These are phyloP conservation scores for Pararge aegeria DNA, from an alignment of 1,140 invertebrate species.

Conservation along the genomic window DNA sequence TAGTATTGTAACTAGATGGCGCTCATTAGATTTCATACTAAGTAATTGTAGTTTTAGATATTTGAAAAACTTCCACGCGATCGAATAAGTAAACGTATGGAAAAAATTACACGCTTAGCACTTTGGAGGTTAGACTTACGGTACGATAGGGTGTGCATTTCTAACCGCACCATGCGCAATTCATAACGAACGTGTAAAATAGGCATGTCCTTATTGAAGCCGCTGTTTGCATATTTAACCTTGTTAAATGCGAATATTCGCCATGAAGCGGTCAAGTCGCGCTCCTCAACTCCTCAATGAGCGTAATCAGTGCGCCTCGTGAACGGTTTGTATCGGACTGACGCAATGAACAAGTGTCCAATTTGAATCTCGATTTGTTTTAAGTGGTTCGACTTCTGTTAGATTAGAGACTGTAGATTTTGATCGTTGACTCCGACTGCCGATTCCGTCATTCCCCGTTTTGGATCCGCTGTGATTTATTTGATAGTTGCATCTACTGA, in stretches of 20 bases:
- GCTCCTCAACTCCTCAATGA: slow-evolving; percentile 65
- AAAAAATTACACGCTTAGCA: too few relatives aligned
- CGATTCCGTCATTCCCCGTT: slow-evolving; percentile 11
- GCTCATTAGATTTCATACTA: too few relatives aligned
- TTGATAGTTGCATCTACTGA: neutral
- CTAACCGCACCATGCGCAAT: too few relatives aligned
- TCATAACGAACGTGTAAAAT: neutral
- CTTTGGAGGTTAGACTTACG: too few relatives aligned
- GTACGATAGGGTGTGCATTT: too few relatives aligned
- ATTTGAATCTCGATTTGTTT: slow-evolving; percentile 67
- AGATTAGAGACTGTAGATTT: slow-evolving; percentile 50
- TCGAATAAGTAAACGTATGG: too few relatives aligned
- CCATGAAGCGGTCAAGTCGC: slow-evolving; percentile 53
- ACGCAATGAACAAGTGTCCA: slow-evolving; percentile 71
- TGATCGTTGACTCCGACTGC: slow-evolving; percentile 5
- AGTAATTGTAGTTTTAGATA: too few relatives aligned
- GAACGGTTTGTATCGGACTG: slow-evolving; percentile 55
- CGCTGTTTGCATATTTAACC: slow-evolving; percentile 53
- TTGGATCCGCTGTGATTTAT: neutral
- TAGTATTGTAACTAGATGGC: too few relatives aligned
- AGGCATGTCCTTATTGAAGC: slow-evolving; percentile 17
- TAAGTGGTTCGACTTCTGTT: slow-evolving; percentile 69
- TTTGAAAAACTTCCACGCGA: too few relatives aligned
- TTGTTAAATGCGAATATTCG: slow-evolving; percentile 65
- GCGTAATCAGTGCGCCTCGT: slow-evolving; percentile 61